Evolutionary conservation across 2,888 invertebrate species (phyloP).

Genomic region (Rhamnusium bicolor): DNA sequence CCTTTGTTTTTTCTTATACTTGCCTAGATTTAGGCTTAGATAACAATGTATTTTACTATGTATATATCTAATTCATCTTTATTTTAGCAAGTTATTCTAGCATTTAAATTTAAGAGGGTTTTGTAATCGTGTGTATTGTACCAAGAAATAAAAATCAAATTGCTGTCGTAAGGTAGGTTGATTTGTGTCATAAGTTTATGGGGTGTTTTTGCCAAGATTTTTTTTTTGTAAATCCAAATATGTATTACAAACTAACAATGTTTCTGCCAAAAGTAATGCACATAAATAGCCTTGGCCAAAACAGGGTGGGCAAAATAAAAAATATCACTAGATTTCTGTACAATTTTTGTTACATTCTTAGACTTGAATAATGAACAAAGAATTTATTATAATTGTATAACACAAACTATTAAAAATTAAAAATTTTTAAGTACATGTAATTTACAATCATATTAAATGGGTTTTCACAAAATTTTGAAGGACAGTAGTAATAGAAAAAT

Average conservation of each 20-base stretch:
- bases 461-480: no score
- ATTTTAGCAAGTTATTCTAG: slow-evolving; percentile 10
- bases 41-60: slow-evolving; percentile 8
- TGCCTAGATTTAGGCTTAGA: neutral
- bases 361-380: neutral
- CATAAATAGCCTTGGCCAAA: neutral
- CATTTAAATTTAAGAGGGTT: slow-evolving; percentile 1
- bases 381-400: no score
- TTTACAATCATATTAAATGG: no score
- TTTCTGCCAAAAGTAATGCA: neutral
- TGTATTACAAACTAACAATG: neutral
- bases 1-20: neutral
- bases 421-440: no score
- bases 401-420: no score
- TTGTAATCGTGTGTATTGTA: neutral
- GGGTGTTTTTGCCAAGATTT: slow-evolving; percentile 1
- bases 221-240: neutral
- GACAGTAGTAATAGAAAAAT: no score
- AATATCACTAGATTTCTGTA: neutral
- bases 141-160: neutral
- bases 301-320: neutral
- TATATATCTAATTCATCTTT: slow-evolving; percentile 8
- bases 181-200: neutral
- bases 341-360: neutral
- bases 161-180: slow-evolving; percentile 20